phyloP scores from a whole-genome alignment of 2,888 invertebrate genomes.

The Apeira syringaria region DNA sequence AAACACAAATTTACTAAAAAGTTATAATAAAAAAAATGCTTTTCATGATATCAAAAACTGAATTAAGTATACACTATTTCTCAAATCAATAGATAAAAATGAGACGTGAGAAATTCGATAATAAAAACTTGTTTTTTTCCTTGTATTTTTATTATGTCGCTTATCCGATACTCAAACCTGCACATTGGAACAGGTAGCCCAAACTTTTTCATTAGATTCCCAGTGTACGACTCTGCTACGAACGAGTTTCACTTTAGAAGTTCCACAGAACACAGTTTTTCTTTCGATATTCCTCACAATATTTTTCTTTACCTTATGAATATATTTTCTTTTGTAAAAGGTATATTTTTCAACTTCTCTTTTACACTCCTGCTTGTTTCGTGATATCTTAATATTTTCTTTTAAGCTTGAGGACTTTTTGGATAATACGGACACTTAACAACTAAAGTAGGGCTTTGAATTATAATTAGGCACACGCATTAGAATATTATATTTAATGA shows the following conservation, averaged over 20 bases:
- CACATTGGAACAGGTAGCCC: neutral
- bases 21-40: too few relatives aligned
- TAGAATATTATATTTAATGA: slow-evolving; percentile 46
- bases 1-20: too few relatives aligned
- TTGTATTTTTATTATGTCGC: too few relatives aligned
- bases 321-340: slow-evolving; percentile 3
- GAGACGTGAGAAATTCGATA: too few relatives aligned
- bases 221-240: neutral
- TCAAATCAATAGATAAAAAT: too few relatives aligned
- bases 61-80: too few relatives aligned
- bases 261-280: slow-evolving; percentile 12
- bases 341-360: slow-evolving; percentile 4
- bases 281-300: slow-evolving; percentile 14
- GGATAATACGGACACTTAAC: slow-evolving; percentile 45
- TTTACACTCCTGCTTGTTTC: slow-evolving; percentile 1
- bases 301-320: slow-evolving; percentile 8
- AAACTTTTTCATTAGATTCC: slow-evolving; percentile 19
- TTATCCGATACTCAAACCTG: slow-evolving; percentile 3
- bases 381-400: slow-evolving; percentile 13
- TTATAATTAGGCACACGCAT: slow-evolving; percentile 53
- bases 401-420: slow-evolving; percentile 10
- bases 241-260: slow-evolving; percentile 12
- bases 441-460: slow-evolving; percentile 38
- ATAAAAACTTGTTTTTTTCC: too few relatives aligned
- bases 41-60: too few relatives aligned